Base-by-base conservation (phyloP, 1,140 invertebrate genomes). In the Ceratosolen fusciceps region DNA sequence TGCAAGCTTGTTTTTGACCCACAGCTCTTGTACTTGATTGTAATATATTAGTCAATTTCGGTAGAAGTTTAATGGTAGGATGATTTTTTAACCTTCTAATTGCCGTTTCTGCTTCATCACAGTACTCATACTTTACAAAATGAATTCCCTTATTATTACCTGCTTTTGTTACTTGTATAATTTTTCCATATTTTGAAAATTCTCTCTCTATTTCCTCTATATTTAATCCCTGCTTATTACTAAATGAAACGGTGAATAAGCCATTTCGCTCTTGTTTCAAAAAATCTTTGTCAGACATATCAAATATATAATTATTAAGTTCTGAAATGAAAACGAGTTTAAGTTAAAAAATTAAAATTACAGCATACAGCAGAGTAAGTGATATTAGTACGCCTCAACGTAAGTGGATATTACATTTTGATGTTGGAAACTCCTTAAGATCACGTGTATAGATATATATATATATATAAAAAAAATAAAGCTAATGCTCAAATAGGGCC, bases 91-190 rank as follows among this genome's bases (percentile, higher is more conserved):
- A 73, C 26, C 80, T 81, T 16, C 81, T 56, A 16, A 84, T 74
- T 34, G 80, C 82, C 0, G 39, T 76, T 49, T 80, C 34, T 19
- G 68, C 79, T 26, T 84, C 83, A 31, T 84, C 81, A 21, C 31
- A 12, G 0, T 62, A 77, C 12, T 14, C 29, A 47, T 56, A 86
- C 21, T 82, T 70, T 2, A 85, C 75, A 75, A 86, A 86, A 5
- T 83, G 77, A 29, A 82, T 80, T 16, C 85, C 85, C 3, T 56
- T 70, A 62, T 83, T 80, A 60, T 85, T 81, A 1, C 84, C 84
- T 1, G 81, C 75, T 34, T 3, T 3, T 39, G 34, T 34, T 0
- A 85, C 39, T 2, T 62, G 56, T n/a, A 71, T n/a, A 2, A 85
- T 77, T 29, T 56, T 31, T 2, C 77, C 84, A 73, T 58, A 86